Percentiles rank a stretch among this genome's conserved stretches.
Conservation (phyloP, 2,888 invertebrate genomes). For the Lithophane leautieri region DNA sequence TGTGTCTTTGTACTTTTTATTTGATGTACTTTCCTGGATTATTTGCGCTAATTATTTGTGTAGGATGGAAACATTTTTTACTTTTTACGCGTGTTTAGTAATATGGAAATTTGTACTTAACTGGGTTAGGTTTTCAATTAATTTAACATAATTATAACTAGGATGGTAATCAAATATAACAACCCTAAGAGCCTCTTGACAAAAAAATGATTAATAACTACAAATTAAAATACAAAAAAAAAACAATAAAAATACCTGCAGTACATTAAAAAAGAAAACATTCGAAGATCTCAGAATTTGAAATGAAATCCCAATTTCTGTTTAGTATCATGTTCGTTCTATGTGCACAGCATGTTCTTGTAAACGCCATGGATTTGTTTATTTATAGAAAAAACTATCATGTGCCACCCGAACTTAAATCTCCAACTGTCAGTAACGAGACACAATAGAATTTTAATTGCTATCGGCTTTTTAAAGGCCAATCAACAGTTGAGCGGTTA, state of each 20-base stretch:
- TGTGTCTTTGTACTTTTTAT: slow-evolving; percentile 49
- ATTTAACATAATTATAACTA: slow-evolving; percentile 6
- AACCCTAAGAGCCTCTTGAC: too few relatives aligned
- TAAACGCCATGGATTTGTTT: not conserved
- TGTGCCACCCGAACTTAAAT: not conserved
- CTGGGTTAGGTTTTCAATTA: slow-evolving; percentile 6
- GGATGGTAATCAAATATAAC: not conserved
- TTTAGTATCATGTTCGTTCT: not conserved
- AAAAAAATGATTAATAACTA: not conserved
- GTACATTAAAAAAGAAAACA: not conserved
- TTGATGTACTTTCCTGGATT: slow-evolving; percentile 30
- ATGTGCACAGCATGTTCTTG: not conserved
- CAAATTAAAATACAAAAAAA: not conserved
- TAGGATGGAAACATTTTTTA: slow-evolving; percentile 35
- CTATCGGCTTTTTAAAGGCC: too few relatives aligned
- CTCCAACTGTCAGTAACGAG: too few relatives aligned
- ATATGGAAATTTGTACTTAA: slow-evolving; percentile 20
- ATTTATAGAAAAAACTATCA: not conserved
- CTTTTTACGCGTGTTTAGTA: slow-evolving; percentile 5
- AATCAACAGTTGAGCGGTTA: too few relatives aligned
- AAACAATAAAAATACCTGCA: too few relatives aligned
- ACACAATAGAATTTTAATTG: too few relatives aligned
- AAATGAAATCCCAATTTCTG: not conserved
- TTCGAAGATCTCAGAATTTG: not conserved
- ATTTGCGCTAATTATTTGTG: slow-evolving; percentile 52